Evolutionary conservation across 2,113 vertebrate genomes (phyloP).

Genomic region (Engraulis encrasicolus): DNA sequence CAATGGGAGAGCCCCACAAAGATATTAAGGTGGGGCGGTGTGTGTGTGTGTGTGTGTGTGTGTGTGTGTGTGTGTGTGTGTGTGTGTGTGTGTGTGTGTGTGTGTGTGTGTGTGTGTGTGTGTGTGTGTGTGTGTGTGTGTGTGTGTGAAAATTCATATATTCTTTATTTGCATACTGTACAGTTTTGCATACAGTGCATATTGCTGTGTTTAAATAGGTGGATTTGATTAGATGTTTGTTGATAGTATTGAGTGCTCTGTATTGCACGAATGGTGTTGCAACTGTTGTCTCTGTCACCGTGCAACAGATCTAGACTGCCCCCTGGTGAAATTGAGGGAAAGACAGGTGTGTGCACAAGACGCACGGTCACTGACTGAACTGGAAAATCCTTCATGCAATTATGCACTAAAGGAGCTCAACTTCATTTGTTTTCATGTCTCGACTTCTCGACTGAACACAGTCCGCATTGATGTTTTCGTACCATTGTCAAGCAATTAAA

Average conservation of each 20-base stretch:
- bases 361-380: not conserved
- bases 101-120: not conserved
- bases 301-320: not conserved
- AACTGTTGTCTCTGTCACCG: not conserved
- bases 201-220: not conserved
- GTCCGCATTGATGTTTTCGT: not conserved
- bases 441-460: not conserved
- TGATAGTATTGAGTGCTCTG: not conserved
- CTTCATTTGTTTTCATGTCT: not conserved
- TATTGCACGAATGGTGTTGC: not conserved
- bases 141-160: not conserved
- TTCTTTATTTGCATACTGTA: too few species aligned
- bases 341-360: not conserved
- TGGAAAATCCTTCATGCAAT: conserved; percentile 7
- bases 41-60: not conserved
- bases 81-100: conserved; percentile 13
- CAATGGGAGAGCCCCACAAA: too few species aligned
- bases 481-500: not conserved
- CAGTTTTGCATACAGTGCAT: not conserved
- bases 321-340: not conserved
- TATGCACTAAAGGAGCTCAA: not conserved
- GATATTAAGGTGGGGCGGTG: too few species aligned
- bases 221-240: not conserved
- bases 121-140: too few species aligned
- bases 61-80: not conserved